phyloP scores from a whole-genome alignment of 2,888 invertebrate genomes.

The Stenoptilia bipunctidactyla region DNA sequence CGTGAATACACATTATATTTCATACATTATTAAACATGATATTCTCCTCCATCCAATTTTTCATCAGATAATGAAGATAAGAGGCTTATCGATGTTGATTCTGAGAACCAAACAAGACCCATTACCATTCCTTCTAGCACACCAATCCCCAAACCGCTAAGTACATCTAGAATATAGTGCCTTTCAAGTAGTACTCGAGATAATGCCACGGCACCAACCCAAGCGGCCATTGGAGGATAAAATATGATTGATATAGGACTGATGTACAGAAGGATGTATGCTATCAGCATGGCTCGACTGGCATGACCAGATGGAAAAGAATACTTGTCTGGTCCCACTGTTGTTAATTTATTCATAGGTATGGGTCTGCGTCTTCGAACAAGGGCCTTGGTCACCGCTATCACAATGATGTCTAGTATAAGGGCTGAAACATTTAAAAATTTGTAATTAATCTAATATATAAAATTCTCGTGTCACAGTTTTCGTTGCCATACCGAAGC shows the following conservation, averaged over 20 bases:
- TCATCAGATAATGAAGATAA: slow-evolving; percentile 76
- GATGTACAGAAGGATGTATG: slow-evolving; percentile 77
- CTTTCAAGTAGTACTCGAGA: slow-evolving; percentile 87
- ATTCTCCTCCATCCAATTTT: slow-evolving; percentile 77
- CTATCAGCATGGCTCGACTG: slow-evolving; percentile 83
- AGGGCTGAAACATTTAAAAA: slow-evolving; percentile 82
- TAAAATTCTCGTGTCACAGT: too few species aligned
- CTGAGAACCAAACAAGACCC: slow-evolving; percentile 77
- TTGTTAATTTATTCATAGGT: slow-evolving; percentile 76
- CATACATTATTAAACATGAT: slow-evolving; percentile 63
- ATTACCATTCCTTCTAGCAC: slow-evolving; percentile 76
- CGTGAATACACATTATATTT: neutral
- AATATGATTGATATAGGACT: slow-evolving; percentile 74
- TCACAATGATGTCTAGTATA: slow-evolving; percentile 81
- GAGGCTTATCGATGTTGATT: slow-evolving; percentile 70
- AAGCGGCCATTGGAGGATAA: slow-evolving; percentile 76
- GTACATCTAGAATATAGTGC: slow-evolving; percentile 89
- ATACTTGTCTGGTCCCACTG: slow-evolving; percentile 88
- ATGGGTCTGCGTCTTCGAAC: slow-evolving; percentile 83
- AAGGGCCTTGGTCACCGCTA: slow-evolving; percentile 83
- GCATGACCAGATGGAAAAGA: slow-evolving; percentile 96
- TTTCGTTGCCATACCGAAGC: too few species aligned
- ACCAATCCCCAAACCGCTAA: slow-evolving; percentile 82
- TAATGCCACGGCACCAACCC: slow-evolving; percentile 80
- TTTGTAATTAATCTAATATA: too few species aligned